These are phyloP conservation scores for Pogonomyrmex californicus DNA, from an alignment of 1,140 invertebrate genomes.

Conservation along the genomic window DNA sequence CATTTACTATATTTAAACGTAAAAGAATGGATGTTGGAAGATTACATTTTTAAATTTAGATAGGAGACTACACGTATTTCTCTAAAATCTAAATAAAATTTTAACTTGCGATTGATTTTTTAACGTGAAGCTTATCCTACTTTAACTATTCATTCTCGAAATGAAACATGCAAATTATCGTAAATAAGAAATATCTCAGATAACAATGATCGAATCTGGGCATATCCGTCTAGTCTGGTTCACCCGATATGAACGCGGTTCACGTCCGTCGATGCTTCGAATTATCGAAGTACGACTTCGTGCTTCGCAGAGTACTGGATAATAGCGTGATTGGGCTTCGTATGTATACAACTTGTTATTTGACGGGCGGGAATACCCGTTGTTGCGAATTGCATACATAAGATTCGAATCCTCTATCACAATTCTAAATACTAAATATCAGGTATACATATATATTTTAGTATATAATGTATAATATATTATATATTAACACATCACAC, in stretches of 20 bases:
- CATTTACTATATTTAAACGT: neutral
- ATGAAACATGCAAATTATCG: neutral
- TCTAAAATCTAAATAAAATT: neutral
- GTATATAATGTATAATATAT: too few species aligned
- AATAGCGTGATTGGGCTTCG: constrained; percentile 65
- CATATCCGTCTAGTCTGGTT: neutral
- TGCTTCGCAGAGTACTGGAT: constrained; percentile 65
- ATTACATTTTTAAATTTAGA: neutral
- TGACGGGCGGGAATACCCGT: constrained; percentile 69
- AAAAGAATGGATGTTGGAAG: neutral
- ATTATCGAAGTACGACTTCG: constrained; percentile 50
- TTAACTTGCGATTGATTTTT: constrained; percentile 8
- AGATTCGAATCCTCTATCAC: constrained; percentile 41
- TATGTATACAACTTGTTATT: constrained; percentile 74
- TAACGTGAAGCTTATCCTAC: neutral
- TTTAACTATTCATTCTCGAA: neutral
- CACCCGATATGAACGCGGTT: constrained; percentile 38
- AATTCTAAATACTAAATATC: neutral
- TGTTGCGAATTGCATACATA: constrained; percentile 60
- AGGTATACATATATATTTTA: constrained; percentile 12
- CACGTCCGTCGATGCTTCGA: constrained; percentile 32
- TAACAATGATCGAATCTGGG: neutral
- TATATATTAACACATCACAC: too few species aligned
- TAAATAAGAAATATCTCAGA: neutral
- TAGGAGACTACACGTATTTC: neutral